These are phyloP conservation scores for Phaenicophaeus curvirostris DNA, from an alignment of 2,797 vertebrate species.

Conservation along the genomic window DNA sequence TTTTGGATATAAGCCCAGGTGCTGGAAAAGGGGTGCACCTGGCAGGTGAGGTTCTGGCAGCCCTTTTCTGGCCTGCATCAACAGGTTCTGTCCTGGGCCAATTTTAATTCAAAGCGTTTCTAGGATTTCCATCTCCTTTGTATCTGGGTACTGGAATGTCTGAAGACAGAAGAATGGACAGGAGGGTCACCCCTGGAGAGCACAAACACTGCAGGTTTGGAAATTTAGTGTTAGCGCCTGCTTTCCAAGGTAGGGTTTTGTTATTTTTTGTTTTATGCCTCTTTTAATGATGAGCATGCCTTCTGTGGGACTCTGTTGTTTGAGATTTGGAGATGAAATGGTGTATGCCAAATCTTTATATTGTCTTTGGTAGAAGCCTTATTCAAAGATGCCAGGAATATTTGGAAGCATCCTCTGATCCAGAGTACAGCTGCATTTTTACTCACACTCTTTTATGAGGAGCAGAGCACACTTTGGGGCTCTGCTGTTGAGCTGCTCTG, in stretches of 20 bases:
- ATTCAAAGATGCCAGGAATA: background rate
- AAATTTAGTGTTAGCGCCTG: background rate
- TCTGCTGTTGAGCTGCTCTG: background rate
- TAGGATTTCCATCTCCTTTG: background rate
- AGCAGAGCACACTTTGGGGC: background rate
- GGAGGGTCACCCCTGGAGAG: background rate
- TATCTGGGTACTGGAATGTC: background rate
- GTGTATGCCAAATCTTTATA: rapidly evolving
- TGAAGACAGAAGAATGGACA: background rate
- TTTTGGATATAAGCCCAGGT: slow-evolving; percentile 29
- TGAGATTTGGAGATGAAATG: background rate
- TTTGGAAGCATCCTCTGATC: background rate
- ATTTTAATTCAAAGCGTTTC: background rate
- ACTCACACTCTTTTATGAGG: background rate
- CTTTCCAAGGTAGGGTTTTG: background rate
- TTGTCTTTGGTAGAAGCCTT: background rate
- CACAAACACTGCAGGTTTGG: background rate
- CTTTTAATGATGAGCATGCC: background rate
- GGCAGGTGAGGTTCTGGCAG: slow-evolving; percentile 11
- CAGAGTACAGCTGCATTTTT: background rate
- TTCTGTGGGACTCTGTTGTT: background rate
- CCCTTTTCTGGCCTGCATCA: background rate
- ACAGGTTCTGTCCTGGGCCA: background rate
- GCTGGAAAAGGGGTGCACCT: slow-evolving; percentile 47
- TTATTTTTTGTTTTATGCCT: background rate